Base-by-base conservation (phyloP, 2,797 vertebrate genomes). In the Etheostoma nigrum region DNA sequence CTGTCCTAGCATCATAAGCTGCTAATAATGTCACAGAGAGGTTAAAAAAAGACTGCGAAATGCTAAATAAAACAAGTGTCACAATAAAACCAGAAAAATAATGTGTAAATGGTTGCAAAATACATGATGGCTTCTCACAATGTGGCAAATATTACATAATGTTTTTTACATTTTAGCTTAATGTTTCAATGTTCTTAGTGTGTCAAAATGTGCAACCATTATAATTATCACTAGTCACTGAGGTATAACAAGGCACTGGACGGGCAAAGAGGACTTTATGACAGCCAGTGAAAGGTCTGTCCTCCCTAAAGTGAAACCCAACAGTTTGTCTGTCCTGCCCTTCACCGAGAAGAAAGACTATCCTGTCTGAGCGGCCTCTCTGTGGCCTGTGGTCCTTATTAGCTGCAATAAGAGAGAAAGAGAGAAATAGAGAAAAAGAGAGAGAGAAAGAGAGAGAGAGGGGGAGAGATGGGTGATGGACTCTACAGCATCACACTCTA, bases 341-440 rank as follows among this genome's bases (percentile, higher is more conserved):
- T 93, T 92, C 90, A 85, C 73, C 81, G 78, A 92, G 55, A 83
- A 89, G 72, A 88, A 78, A 78, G 71, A 88, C 89, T 82, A 70
- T 92, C 85, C 90, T 83, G 74, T 85, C 79, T 91, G 86, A 90
- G 88, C 77, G 76, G 89, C 91, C 91, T 92, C 87, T 79, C 65
- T 67, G 72, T 88, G 90, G 92, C 88, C 89, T 89, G 84, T 82
- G 74, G 72, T 88, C 64, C 81, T 89, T 57, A 85, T 75, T 90
- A 85, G 86, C 72, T 73, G 79, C 67, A 73, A 62, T 16, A 71
- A 74, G 78, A 68, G 79, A 72, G 63, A 8, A 58, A 67, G 68
- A 47, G 47, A 48, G 57, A 49, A 67, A 63, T 63, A 52, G 72
- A 74, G 76, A 70, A 76, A 72, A 60, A 6, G 58, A 64, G 68